Evolutionary conservation across 2,113 vertebrate species (phyloP), one percentile per base, ranked within the genome.

Genomic region (Barnardius zonarius): DNA sequence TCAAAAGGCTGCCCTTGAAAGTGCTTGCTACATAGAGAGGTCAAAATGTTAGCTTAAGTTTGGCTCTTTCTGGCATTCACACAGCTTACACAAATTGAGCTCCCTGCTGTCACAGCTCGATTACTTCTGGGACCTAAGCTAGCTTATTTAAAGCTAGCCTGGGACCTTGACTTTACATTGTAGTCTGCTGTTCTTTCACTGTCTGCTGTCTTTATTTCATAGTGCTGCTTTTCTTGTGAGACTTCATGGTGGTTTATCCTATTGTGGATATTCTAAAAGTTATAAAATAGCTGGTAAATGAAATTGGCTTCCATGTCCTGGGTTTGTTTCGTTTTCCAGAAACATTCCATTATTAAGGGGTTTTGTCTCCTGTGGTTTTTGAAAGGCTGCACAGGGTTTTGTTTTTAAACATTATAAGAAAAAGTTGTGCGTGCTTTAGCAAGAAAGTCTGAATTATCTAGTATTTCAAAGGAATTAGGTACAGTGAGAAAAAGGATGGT

Each of bases 71-170:
- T 2, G 8, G 25, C 35, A 37, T 69, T 90, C 67, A 64, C 30
- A 23, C 25, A 68, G 64, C 51, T 90, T 90, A 57, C 41, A 25
- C 5, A 12, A 87, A 92, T 39, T 67, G 35, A 90, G 79, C 83
- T 88, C 86, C 88, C 86, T 93, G 73, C 92, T 93, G 92, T 86
- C 55, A 59, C 1, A 8, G 33, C 51, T 78, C 46, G 66, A 94
- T 95, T 83, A 46, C 64, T 88, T 88, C 73, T 88, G 86, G 59
- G 68, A 88, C 69, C 35, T 27, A 23, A 78, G 77, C 9, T 76
- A 19, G 30, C 16, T 96, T 89, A 89, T 92, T 95, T 91, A 93
- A 92, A 91, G 69, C 41, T 83, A 51, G 49, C 59, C 35, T 91
- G 83, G 30, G 69, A 92, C 55, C 66, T 91, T 78, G 48, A 31